A percentile compares a stretch with the other conserved stretches of the same genome.
phyloP scores from a whole-genome alignment of 2,797 vertebrate species.

The Furcifer pardalis region DNA sequence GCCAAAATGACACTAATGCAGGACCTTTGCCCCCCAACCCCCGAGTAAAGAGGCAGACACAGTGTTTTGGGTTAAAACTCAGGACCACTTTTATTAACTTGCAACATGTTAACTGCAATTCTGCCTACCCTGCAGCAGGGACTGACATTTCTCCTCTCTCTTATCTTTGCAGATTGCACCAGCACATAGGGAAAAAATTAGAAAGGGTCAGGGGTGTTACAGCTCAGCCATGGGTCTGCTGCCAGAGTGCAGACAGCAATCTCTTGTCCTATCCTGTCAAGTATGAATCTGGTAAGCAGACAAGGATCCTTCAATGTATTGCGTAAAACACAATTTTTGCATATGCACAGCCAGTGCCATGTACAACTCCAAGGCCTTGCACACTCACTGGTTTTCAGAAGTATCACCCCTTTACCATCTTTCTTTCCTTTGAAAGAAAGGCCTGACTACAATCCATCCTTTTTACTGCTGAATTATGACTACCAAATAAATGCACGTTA shows the following conservation, averaged over 20 bases:
- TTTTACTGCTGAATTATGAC: constrained; percentile 10
- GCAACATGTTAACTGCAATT: too few relatives aligned
- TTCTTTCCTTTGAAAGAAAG: not conserved
- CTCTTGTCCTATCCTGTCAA: not conserved
- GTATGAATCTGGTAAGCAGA: not conserved
- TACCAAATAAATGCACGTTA: not conserved
- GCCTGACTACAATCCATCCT: not conserved
- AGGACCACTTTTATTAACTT: too few relatives aligned
- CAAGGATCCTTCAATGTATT: not conserved
- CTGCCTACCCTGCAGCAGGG: too few relatives aligned
- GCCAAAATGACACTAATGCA: too few relatives aligned
- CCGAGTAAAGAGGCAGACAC: too few relatives aligned
- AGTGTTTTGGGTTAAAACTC: too few relatives aligned
- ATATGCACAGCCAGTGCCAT: too few relatives aligned
- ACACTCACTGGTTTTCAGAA: not conserved
- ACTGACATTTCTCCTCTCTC: not conserved
- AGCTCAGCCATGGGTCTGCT: not conserved
- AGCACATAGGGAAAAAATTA: not conserved
- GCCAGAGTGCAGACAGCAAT: not conserved
- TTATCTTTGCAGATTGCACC: not conserved
- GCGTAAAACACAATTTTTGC: not conserved
- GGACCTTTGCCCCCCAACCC: too few relatives aligned
- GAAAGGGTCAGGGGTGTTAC: not conserved
- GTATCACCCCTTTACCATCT: not conserved
- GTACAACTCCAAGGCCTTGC: too few relatives aligned